Percentiles rank a stretch among this genome's conserved stretches.
phyloP scores from a whole-genome alignment of 2,888 invertebrate species.

The Danaus chrysippus region DNA sequence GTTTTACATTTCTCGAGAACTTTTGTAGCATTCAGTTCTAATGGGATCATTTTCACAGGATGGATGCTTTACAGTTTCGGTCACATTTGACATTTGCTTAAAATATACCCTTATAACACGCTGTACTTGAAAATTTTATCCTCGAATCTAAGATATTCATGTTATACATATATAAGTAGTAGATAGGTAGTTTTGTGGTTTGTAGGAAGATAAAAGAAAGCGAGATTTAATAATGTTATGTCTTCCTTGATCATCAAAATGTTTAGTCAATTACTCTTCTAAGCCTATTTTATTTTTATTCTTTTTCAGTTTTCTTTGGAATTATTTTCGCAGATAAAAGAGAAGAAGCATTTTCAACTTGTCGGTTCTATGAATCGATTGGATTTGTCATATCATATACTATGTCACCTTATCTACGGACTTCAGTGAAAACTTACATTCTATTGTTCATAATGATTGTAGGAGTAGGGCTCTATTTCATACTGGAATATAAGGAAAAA shows the following conservation, averaged over 20 bases:
- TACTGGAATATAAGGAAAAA: slow-evolving; percentile 55
- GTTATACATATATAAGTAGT: no score
- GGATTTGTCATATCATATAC: slow-evolving; percentile 83
- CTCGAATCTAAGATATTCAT: no score
- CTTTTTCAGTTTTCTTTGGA: slow-evolving; percentile 77
- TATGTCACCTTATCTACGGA: slow-evolving; percentile 74
- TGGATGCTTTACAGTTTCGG: no score
- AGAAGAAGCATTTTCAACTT: slow-evolving; percentile 85
- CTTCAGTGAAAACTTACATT: slow-evolving; percentile 75
- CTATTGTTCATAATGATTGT: slow-evolving; percentile 64
- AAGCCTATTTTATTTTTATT: not conserved
- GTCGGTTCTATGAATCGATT: slow-evolving; percentile 83
- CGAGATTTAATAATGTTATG: not conserved
- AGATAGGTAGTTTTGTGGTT: no score
- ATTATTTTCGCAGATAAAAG: slow-evolving; percentile 80
- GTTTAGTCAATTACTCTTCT: not conserved
- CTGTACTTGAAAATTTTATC: no score
- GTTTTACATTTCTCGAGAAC: no score
- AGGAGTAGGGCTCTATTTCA: slow-evolving; percentile 76
- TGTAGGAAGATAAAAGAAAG: no score
- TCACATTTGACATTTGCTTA: no score
- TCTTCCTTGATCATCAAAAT: not conserved
- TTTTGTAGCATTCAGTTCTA: no score
- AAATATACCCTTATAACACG: no score
- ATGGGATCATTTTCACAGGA: no score